These are phyloP conservation scores for Alligator mississippiensis DNA, from an alignment of 2,113 vertebrate species.

Conservation along the genomic window DNA sequence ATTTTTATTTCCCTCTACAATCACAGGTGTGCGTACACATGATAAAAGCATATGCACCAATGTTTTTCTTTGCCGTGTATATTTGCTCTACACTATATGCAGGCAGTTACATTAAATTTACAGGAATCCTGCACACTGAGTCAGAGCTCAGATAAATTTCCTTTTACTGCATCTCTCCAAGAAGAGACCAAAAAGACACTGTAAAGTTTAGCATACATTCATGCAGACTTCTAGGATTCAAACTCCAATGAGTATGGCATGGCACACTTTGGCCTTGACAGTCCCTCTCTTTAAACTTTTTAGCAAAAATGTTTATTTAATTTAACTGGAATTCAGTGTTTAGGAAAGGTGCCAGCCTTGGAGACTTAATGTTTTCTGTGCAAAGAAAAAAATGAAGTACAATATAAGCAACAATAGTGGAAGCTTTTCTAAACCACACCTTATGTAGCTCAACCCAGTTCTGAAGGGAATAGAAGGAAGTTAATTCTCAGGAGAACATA, in stretches of 20 bases:
- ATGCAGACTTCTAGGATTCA: constrained; percentile 36
- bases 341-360: background rate
- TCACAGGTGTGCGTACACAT: constrained; percentile 43
- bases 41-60: constrained; percentile 37
- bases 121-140: constrained; percentile 52
- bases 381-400: background rate
- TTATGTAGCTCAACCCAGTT: background rate
- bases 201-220: constrained; percentile 25
- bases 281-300: constrained; percentile 22
- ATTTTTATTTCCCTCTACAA: background rate
- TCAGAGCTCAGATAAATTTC: constrained; percentile 54
- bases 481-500: background rate
- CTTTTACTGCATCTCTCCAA: background rate
- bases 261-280: constrained; percentile 22
- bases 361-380: background rate
- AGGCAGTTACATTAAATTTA: constrained; percentile 41
- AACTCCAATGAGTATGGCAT: constrained; percentile 10
- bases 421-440: background rate
- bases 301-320: background rate
- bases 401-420: background rate
- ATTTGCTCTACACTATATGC: constrained; percentile 32
- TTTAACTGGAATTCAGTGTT: constrained; percentile 23
- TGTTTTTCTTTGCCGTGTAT: background rate
- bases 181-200: background rate
- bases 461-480: background rate